phyloP scores from a whole-genome alignment of 2,797 vertebrate species.

The Parauchenoglanis ngamensis region DNA sequence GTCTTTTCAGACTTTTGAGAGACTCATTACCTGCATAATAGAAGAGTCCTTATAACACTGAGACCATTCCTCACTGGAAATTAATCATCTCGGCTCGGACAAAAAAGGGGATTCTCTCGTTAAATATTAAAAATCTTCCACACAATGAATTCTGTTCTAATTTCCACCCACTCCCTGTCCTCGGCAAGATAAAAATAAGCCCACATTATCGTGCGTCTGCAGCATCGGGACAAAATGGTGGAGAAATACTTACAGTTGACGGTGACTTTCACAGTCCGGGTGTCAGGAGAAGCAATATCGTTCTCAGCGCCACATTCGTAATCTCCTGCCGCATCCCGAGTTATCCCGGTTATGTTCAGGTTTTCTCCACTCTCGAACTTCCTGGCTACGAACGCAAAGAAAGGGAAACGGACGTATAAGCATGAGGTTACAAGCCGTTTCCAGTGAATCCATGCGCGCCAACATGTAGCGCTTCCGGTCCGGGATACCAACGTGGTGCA shows the following conservation, averaged over 20 bases:
- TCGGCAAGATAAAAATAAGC: constrained; percentile 21
- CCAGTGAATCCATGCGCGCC: background rate
- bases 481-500: background rate
- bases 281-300: constrained; percentile 91
- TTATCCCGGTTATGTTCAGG: constrained; percentile 95
- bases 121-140: constrained; percentile 75
- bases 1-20: constrained; percentile 80
- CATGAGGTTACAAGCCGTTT: constrained; percentile 9
- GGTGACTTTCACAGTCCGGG: constrained; percentile 91
- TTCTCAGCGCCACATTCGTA: constrained; percentile 97
- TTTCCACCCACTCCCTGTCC: constrained; percentile 39
- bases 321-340: constrained; percentile 93
- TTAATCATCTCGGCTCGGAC: constrained; percentile 78
- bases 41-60: constrained; percentile 79
- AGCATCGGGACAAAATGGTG: constrained; percentile 35
- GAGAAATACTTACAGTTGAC: constrained; percentile 93
- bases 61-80: constrained; percentile 78
- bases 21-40: constrained; percentile 87
- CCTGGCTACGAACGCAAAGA: constrained; percentile 79
- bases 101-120: constrained; percentile 82
- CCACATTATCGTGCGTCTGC: constrained; percentile 28
- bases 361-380: constrained; percentile 94
- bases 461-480: background rate
- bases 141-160: constrained; percentile 56
- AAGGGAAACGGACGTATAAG: constrained; percentile 48